Evolutionary conservation across 2,113 vertebrate species (phyloP).

Genomic region (Fregetta grallaria): DNA sequence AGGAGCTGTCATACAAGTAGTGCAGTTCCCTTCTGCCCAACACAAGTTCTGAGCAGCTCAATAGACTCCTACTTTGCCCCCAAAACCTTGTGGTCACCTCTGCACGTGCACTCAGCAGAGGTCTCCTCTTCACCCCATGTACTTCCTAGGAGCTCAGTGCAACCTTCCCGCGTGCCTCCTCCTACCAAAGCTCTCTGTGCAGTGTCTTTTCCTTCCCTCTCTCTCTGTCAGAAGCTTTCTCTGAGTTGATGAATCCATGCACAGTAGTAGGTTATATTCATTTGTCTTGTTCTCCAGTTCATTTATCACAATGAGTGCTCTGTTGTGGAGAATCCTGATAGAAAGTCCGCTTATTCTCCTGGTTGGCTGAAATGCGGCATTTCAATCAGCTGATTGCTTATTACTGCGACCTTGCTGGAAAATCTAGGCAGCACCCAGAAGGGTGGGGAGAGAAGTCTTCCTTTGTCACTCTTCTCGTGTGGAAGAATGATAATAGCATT

Average conservation of each 20-base stretch:
- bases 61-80: neutral
- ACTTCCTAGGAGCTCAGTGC: neutral
- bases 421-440: conserved; percentile 29
- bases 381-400: conserved; percentile 59
- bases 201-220: neutral
- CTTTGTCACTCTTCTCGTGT: conserved; percentile 24
- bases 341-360: conserved; percentile 42
- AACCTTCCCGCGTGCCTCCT: neutral
- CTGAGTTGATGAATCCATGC: conserved; percentile 48
- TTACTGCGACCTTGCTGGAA: conserved; percentile 6
- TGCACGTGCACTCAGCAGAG: neutral
- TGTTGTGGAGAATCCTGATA: conserved; percentile 55
- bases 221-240: conserved; percentile 24
- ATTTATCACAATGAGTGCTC: conserved; percentile 62
- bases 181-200: neutral
- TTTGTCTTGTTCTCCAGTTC: conserved; percentile 65
- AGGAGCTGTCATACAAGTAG: neutral
- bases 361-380: conserved; percentile 4
- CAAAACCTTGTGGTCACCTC: neutral
- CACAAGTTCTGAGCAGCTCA: neutral
- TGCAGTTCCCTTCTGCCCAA: neutral
- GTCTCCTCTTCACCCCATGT: neutral
- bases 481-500: conserved; percentile 21
- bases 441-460: neutral
- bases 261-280: conserved; percentile 50